Evolutionary conservation across 2,797 vertebrate species (phyloP).

Genomic region (Australoheros facetus): DNA sequence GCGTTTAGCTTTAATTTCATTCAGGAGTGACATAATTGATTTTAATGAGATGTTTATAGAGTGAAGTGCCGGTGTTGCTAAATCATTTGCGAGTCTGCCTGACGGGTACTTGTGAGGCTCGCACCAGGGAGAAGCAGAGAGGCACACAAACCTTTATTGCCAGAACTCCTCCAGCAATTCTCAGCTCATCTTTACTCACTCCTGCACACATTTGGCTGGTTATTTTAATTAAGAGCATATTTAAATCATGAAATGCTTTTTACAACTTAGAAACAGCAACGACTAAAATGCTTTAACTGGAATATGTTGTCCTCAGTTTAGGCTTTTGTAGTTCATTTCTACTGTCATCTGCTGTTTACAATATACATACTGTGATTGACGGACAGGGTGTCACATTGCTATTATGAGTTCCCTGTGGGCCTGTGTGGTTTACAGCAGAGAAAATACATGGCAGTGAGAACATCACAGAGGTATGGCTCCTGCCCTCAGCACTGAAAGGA

Average conservation of each 20-base stretch:
- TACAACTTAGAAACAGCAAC: conserved; percentile 6
- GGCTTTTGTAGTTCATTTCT: background rate
- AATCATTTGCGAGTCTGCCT: conserved; percentile 77
- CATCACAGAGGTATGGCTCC: conserved; percentile 37
- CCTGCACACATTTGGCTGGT: conserved; percentile 26
- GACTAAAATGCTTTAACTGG: conserved; percentile 15
- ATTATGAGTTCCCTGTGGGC: conserved; percentile 47
- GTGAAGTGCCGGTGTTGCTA: conserved; percentile 78
- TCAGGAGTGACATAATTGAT: conserved; percentile 86
- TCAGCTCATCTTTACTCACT: conserved; percentile 28
- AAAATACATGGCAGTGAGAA: conserved; percentile 39
- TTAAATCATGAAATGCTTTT: conserved; percentile 44
- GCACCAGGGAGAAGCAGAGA: conserved; percentile 52
- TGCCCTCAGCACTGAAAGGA: conserved; percentile 21
- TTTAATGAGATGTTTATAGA: conserved; percentile 84
- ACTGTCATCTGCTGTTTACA: conserved; percentile 6
- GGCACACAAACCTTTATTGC: conserved; percentile 51
- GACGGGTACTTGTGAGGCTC: conserved; percentile 66
- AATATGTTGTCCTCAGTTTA: conserved; percentile 1
- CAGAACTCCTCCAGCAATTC: conserved; percentile 58
- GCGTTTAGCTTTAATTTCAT: conserved; percentile 90
- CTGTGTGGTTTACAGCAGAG: conserved; percentile 15
- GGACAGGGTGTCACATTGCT: conserved; percentile 69
- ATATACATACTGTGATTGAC: conserved; percentile 56
- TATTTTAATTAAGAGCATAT: conserved; percentile 48